These are phyloP conservation scores for Cyphomyrus plagiostoma DNA, from an alignment of 2,113 vertebrate genomes.

Conservation along the genomic window DNA sequence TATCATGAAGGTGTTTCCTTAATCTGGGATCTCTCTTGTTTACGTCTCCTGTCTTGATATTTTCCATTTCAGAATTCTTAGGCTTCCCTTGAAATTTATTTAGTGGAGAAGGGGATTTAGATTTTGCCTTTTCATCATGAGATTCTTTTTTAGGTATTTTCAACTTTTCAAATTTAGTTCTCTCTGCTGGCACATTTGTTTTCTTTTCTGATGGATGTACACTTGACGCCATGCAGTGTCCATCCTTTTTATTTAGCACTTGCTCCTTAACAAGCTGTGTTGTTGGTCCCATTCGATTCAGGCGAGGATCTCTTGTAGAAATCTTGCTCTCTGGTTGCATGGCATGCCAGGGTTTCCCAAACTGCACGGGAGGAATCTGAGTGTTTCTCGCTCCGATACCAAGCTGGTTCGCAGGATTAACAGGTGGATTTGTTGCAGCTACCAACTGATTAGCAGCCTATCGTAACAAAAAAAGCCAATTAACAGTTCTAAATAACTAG, in stretches of 20 bases:
- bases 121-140: slow-evolving; percentile 68
- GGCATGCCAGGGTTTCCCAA: slow-evolving; percentile 67
- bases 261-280: slow-evolving; percentile 72
- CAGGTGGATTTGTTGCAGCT: slow-evolving; percentile 23
- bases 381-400: slow-evolving; percentile 41
- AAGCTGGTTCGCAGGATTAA: background rate
- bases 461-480: slow-evolving; percentile 2
- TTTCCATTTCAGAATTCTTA: slow-evolving; percentile 66
- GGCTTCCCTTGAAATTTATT: slow-evolving; percentile 66
- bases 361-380: slow-evolving; percentile 53
- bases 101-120: slow-evolving; percentile 76
- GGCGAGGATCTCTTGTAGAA: slow-evolving; percentile 80
- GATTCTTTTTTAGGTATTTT: slow-evolving; percentile 67
- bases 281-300: slow-evolving; percentile 66
- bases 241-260: slow-evolving; percentile 66
- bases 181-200: slow-evolving; percentile 55
- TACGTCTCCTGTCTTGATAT: slow-evolving; percentile 58
- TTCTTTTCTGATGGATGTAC: slow-evolving; percentile 59
- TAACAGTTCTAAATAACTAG: background rate
- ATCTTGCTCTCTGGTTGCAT: slow-evolving; percentile 71
- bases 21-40: slow-evolving; percentile 83
- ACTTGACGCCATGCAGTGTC: slow-evolving; percentile 31
- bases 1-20: slow-evolving; percentile 78
- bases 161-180: slow-evolving; percentile 67
- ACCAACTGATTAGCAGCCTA: slow-evolving; percentile 49